These are phyloP conservation scores for Rhabdornis inornatus DNA, from an alignment of 2,113 vertebrate genomes.

Conservation along the genomic window DNA sequence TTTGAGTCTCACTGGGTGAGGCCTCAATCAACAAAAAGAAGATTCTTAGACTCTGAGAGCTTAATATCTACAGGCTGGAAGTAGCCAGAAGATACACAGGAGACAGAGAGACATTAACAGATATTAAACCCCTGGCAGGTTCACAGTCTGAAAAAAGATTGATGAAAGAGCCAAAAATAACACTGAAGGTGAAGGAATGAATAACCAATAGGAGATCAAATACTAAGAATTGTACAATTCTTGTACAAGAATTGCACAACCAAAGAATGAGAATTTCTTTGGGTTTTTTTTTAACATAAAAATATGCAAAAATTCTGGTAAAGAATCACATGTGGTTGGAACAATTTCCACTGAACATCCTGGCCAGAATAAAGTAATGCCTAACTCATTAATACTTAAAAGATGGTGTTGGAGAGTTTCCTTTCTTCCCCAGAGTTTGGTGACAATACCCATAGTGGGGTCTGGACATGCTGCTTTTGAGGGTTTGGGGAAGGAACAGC, in stretches of 20 bases:
- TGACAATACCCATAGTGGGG: background rate
- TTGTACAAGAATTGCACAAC: background rate
- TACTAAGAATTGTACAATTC: background rate
- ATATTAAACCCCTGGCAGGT: background rate
- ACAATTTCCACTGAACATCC: background rate
- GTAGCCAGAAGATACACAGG: background rate
- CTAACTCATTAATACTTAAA: background rate
- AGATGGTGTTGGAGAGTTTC: background rate
- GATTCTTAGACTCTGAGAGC: background rate
- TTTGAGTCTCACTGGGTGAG: background rate
- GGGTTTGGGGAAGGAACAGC: background rate
- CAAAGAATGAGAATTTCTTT: background rate
- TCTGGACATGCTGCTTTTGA: background rate
- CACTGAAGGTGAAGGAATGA: background rate
- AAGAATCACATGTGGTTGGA: background rate
- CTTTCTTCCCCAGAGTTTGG: background rate
- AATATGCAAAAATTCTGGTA: background rate
- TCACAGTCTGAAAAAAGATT: background rate
- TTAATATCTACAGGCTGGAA: background rate
- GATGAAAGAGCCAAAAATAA: background rate
- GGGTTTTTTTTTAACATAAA: rapidly evolving
- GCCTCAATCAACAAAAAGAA: background rate
- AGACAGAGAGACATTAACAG: background rate
- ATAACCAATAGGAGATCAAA: background rate
- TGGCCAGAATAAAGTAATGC: background rate